phyloP scores from a whole-genome alignment of 2,797 vertebrate species.

The Tenualosa thibaudeaui region DNA sequence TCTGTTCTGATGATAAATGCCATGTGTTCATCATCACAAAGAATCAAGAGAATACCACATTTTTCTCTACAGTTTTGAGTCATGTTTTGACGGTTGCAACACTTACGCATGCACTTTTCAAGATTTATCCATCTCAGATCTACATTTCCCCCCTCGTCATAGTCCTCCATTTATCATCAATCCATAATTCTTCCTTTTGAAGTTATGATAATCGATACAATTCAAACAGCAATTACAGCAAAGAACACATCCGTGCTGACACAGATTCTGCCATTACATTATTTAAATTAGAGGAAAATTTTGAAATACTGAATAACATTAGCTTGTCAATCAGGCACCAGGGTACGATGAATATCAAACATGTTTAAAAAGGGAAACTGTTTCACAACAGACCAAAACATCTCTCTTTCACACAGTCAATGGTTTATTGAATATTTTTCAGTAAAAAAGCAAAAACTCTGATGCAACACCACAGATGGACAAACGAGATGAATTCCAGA shows the following conservation, averaged over 20 bases:
- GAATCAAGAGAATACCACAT: background rate
- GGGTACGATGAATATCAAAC: background rate
- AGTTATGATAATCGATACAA: conserved; percentile 16
- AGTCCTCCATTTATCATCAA: background rate
- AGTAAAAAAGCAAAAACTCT: background rate
- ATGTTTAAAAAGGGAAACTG: background rate
- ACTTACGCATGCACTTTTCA: background rate
- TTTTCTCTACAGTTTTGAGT: background rate
- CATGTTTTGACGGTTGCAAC: background rate
- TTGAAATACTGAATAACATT: background rate
- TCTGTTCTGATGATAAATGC: background rate
- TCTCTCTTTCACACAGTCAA: background rate
- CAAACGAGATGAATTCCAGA: background rate
- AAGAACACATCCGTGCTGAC: background rate
- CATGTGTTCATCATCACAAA: background rate
- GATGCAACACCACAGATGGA: background rate
- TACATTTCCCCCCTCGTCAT: conserved; percentile 1
- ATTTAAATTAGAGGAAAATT: background rate
- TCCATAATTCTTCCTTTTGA: conserved; percentile 23
- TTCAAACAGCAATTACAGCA: conserved; percentile 14
- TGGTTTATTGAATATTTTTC: background rate
- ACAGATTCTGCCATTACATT: background rate
- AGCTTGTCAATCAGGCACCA: background rate
- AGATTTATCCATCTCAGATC: background rate
- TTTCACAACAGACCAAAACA: background rate